Percentiles rank a stretch among this genome's conserved stretches.
phyloP scores from a whole-genome alignment of 1,140 invertebrate genomes.

The Drosophila kurseongensis region DNA sequence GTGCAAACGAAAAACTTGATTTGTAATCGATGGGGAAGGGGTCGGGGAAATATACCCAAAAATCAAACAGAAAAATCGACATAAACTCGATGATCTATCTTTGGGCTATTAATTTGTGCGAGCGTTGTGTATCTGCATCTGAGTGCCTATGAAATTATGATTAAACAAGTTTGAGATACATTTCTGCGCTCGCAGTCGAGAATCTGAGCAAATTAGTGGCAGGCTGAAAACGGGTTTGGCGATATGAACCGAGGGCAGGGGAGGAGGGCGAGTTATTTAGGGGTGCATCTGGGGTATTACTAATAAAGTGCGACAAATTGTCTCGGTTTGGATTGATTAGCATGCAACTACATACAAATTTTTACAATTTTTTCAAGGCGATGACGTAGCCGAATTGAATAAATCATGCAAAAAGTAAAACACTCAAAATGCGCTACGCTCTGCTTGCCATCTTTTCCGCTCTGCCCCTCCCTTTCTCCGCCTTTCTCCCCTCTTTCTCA shows the following conservation, averaged over 20 bases:
- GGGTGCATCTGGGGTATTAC: slow-evolving; percentile 10
- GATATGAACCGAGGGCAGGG: neutral
- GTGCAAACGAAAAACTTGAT: slow-evolving; percentile 26
- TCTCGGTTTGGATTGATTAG: slow-evolving; percentile 22
- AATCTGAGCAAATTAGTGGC: slow-evolving; percentile 9
- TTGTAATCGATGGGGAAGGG: neutral
- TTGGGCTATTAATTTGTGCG: slow-evolving; percentile 37
- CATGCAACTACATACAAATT: slow-evolving; percentile 19
- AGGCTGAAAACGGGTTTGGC: slow-evolving; percentile 25
- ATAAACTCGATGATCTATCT: slow-evolving; percentile 44
- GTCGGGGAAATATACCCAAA: neutral
- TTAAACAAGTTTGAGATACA: slow-evolving; percentile 56
- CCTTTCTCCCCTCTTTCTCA: neutral
- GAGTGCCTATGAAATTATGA: slow-evolving; percentile 42
- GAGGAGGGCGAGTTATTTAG: neutral
- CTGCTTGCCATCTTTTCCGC: slow-evolving; percentile 29
- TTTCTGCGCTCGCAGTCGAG: slow-evolving; percentile 20
- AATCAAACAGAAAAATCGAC: slow-evolving; percentile 19
- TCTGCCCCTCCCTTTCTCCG: neutral
- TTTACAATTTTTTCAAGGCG: slow-evolving; percentile 38
- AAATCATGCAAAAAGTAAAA: slow-evolving; percentile 57
- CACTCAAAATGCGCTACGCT: slow-evolving; percentile 35
- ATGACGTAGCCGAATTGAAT: slow-evolving; percentile 57
- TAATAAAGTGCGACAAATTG: slow-evolving; percentile 44
- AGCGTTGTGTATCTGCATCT: slow-evolving; percentile 30